Conservation (phyloP, 2,888 invertebrate genomes). For the Epirrhoe alternata region DNA sequence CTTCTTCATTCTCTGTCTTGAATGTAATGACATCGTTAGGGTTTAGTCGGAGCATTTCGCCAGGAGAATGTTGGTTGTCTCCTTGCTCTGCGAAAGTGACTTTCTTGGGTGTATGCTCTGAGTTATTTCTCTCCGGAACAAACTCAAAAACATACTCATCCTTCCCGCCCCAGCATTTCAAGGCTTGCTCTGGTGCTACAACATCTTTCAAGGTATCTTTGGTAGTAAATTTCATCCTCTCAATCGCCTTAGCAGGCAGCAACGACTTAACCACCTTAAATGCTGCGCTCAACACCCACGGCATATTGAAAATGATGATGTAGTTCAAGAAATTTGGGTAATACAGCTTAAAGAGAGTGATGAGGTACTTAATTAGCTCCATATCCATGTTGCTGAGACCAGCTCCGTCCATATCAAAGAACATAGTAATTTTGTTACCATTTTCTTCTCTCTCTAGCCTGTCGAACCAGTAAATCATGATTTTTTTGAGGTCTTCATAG, state of each 20-base stretch:
- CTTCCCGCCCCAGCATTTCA: conserved; percentile 92
- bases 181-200: conserved; percentile 90
- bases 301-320: conserved; percentile 96
- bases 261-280: conserved; percentile 95
- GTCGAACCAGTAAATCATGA: conserved; percentile 95
- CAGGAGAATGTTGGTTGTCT: conserved; percentile 70
- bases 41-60: conserved; percentile 86
- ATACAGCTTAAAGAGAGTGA: conserved; percentile 93
- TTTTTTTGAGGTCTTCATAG: conserved; percentile 90
- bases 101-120: conserved; percentile 79
- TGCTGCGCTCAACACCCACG: conserved; percentile 96
- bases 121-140: conserved; percentile 83
- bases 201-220: conserved; percentile 90
- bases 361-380: conserved; percentile 95
- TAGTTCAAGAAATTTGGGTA: conserved; percentile 95
- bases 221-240: conserved; percentile 93
- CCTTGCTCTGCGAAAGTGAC: conserved; percentile 73
- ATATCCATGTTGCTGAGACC: conserved; percentile 95
- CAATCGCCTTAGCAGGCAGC: conserved; percentile 94
- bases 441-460: conserved; percentile 90
- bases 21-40: conserved; percentile 91
- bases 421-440: conserved; percentile 91
- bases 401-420: conserved; percentile 96
- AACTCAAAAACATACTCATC: conserved; percentile 91
- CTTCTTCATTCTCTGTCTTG: conserved; percentile 87